phyloP scores from a whole-genome alignment of 2,113 vertebrate genomes.

The Probosciger aterrimus region DNA sequence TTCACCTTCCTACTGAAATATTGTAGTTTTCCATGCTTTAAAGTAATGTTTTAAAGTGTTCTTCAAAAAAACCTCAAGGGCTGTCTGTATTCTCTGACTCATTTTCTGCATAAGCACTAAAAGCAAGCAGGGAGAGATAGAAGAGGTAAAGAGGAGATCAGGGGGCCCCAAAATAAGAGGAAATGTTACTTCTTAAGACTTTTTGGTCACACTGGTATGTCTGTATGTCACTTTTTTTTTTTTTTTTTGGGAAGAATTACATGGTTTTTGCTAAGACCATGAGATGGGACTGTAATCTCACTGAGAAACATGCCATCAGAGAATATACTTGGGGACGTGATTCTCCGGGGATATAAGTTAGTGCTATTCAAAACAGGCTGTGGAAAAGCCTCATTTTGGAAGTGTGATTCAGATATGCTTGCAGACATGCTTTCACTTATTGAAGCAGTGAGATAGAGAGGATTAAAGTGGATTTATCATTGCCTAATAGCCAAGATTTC shows the following conservation, averaged over 20 bases:
- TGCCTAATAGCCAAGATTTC: conserved; percentile 28
- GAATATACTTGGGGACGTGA: background rate
- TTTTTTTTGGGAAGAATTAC: background rate
- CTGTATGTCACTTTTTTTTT: background rate
- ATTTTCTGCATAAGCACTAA: background rate
- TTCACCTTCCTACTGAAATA: background rate
- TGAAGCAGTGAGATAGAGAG: background rate
- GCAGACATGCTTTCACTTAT: background rate
- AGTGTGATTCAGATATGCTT: background rate
- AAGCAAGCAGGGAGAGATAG: background rate
- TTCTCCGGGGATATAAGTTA: background rate
- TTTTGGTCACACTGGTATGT: background rate
- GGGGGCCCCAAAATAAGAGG: background rate
- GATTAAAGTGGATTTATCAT: background rate
- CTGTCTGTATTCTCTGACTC: background rate
- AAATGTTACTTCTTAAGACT: background rate
- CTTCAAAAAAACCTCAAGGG: background rate
- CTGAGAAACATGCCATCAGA: background rate
- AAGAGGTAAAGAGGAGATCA: background rate
- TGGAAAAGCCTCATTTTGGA: background rate
- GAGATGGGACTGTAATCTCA: background rate
- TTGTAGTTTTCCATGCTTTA: background rate
- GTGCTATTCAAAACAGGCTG: background rate
- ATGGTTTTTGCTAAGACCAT: background rate
- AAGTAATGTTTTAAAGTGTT: background rate